Conservation (phyloP, 2,113 vertebrate genomes). For the Poeciliopsis occidentalis region DNA sequence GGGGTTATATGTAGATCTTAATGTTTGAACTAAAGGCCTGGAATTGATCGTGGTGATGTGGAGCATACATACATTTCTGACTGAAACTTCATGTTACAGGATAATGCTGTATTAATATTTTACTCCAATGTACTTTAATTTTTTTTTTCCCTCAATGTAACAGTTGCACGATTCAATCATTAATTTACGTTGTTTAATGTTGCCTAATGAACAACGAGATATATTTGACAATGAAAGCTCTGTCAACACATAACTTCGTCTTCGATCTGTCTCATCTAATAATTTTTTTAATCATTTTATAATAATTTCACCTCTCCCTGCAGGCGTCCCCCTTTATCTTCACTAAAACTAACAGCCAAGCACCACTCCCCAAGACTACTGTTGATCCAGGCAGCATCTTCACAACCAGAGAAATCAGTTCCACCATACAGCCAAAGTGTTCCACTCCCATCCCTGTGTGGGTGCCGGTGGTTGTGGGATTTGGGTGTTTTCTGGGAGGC, state of each 20-base stretch:
- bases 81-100: too few relatives aligned
- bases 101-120: neutral
- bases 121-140: neutral
- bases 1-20: too few relatives aligned
- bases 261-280: neutral
- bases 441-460: constrained; percentile 69
- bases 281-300: neutral
- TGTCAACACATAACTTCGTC: neutral
- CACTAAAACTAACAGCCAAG: constrained; percentile 83
- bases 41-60: too few relatives aligned
- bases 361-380: constrained; percentile 1
- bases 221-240: neutral
- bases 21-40: too few relatives aligned
- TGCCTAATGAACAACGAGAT: neutral
- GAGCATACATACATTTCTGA: too few relatives aligned
- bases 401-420: too few relatives aligned
- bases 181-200: neutral
- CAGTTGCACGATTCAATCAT: too few relatives aligned
- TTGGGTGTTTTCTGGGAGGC: constrained; percentile 72
- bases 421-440: constrained; percentile 12
- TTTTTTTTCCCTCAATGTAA: too few relatives aligned
- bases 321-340: constrained; percentile 86
- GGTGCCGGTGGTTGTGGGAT: constrained; percentile 78
- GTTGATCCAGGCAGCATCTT: neutral
- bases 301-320: constrained; percentile 14